Conservation (phyloP, 2,113 vertebrate genomes). For the Daphoenositta chrysoptera region DNA sequence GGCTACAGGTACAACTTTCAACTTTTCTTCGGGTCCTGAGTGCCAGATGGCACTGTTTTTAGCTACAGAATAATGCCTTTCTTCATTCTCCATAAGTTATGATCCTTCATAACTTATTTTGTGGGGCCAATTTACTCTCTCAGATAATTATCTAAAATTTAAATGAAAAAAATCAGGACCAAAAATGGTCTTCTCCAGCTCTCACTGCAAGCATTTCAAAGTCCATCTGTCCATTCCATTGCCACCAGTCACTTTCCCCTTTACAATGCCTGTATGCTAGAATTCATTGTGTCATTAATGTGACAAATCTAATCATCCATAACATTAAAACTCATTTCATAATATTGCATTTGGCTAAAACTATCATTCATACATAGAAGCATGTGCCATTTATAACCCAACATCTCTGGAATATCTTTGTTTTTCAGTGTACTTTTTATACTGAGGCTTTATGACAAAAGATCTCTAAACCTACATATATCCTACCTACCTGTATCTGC, state of each 20-base stretch:
- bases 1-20: neutral
- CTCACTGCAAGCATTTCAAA: neutral
- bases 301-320: neutral
- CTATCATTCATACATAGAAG: neutral
- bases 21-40: neutral
- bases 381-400: neutral
- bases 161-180: neutral
- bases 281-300: neutral
- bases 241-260: neutral
- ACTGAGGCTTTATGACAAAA: neutral
- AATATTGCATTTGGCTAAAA: neutral
- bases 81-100: neutral
- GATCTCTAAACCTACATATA: neutral
- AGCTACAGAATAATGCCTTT: neutral
- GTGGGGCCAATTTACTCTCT: neutral
- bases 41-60: neutral
- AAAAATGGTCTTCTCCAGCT: neutral
- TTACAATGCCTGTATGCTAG: neutral
- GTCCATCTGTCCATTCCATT: neutral
- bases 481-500: neutral
- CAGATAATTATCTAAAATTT: neutral
- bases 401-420: neutral
- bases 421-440: neutral
- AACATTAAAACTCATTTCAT: neutral
- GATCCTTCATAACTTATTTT: neutral